Evolutionary conservation across 1,140 invertebrate species (phyloP).

Genomic region (Drosophila mayri): DNA sequence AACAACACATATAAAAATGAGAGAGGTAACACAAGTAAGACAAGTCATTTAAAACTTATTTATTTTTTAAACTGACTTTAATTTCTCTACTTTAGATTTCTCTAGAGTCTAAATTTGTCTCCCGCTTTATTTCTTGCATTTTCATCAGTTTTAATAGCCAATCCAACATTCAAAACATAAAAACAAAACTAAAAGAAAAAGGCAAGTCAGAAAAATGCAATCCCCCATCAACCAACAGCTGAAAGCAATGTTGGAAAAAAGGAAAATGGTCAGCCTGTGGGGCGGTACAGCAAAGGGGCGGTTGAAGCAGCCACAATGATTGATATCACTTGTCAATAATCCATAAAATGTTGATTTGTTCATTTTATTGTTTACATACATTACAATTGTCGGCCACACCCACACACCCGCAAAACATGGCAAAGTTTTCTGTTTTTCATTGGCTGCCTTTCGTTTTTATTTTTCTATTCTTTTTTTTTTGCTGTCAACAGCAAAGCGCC

Average conservation of each 20-base stretch:
- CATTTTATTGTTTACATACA: slow-evolving; percentile 79
- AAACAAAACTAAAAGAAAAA: slow-evolving; percentile 13
- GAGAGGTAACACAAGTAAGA: no score
- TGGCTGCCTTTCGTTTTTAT: slow-evolving; percentile 15
- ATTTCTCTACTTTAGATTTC: no score
- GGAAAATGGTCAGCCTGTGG: slow-evolving; percentile 20
- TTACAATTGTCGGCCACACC: slow-evolving; percentile 59
- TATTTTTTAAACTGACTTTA: no score
- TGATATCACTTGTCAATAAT: slow-evolving; percentile 81
- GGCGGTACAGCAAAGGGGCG: background rate
- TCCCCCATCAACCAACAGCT: slow-evolving; percentile 29
- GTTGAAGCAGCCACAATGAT: slow-evolving; percentile 49
- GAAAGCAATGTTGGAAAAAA: slow-evolving; percentile 18
- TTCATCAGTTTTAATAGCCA: background rate
- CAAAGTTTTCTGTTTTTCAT: slow-evolving; percentile 29
- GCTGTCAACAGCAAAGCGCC: slow-evolving; percentile 27
- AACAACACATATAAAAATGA: no score
- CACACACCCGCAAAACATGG: slow-evolving; percentile 24
- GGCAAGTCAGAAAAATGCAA: slow-evolving; percentile 6
- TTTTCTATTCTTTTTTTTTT: slow-evolving; percentile 2
- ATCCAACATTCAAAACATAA: slow-evolving; percentile 18
- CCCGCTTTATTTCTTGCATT: background rate
- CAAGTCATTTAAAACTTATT: no score
- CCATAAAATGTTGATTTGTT: slow-evolving; percentile 82
- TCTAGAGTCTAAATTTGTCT: no score